A percentile compares a stretch with the other conserved stretches of the same genome.
Conservation (phyloP, 2,113 vertebrate genomes). For the Macrotus californicus region DNA sequence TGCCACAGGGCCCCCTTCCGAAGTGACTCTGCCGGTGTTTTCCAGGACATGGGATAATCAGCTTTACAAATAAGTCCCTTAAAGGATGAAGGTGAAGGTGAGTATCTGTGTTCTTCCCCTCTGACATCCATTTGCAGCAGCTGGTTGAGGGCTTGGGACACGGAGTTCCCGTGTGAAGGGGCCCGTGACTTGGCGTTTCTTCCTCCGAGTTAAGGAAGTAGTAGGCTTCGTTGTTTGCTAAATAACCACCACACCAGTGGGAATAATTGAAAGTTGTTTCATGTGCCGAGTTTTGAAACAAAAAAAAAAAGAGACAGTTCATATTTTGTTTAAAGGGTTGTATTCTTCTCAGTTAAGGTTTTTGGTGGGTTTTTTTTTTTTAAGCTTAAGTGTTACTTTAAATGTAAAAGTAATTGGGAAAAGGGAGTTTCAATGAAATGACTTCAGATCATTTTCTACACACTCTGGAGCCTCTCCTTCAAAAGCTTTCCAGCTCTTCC, state of each 20-base stretch:
- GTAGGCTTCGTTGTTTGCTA: background rate
- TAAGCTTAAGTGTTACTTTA: background rate
- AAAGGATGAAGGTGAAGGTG: constrained; percentile 69
- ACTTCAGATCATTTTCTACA: background rate
- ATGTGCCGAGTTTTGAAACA: background rate
- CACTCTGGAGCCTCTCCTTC: background rate
- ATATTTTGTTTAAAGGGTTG: background rate
- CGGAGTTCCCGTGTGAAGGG: background rate
- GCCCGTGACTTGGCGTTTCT: background rate
- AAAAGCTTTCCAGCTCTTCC: background rate
- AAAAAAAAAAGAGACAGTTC: background rate
- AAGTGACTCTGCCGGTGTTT: rapidly evolving
- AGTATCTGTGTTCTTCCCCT: constrained; percentile 4
- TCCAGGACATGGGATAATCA: constrained; percentile 42
- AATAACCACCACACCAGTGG: too few relatives aligned
- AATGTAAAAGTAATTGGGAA: background rate
- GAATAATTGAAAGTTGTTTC: background rate
- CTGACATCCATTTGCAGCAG: background rate
- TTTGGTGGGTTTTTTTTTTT: background rate
- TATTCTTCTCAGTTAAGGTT: background rate
- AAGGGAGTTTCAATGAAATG: background rate
- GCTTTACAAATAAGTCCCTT: background rate
- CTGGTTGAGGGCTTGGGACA: background rate
- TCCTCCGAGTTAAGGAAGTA: background rate
- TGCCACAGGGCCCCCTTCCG: rapidly evolving